Evolutionary conservation across 2,888 invertebrate genomes (phyloP).

Genomic region (Blomia tropicalis): DNA sequence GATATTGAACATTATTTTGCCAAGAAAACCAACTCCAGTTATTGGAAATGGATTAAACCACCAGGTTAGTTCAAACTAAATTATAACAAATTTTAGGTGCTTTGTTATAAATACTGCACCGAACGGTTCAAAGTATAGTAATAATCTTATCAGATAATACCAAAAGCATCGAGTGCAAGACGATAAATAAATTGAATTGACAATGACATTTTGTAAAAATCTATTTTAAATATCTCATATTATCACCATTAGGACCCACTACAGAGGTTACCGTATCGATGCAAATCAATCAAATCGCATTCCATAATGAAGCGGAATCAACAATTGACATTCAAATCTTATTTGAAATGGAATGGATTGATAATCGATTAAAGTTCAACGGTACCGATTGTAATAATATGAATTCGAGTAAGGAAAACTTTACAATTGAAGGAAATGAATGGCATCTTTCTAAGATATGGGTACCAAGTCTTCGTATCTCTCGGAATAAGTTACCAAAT

Average conservation of each 20-base stretch:
- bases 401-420: not conserved
- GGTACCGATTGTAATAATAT: not conserved
- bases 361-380: not conserved
- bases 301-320: slow-evolving; percentile 14
- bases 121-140: too few relatives aligned
- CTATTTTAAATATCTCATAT: not conserved
- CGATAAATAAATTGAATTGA: not conserved
- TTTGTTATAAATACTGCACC: too few relatives aligned
- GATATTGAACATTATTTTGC: not conserved
- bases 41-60: slow-evolving; percentile 8
- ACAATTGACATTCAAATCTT: slow-evolving; percentile 5
- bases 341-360: slow-evolving; percentile 15
- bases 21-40: not conserved
- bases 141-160: too few relatives aligned
- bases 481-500: slow-evolving; percentile 41
- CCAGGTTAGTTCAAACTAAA: not conserved
- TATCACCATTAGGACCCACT: not conserved
- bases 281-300: slow-evolving; percentile 15
- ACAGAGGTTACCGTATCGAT: slow-evolving; percentile 1
- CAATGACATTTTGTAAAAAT: not conserved
- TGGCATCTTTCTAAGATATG: slow-evolving; percentile 28
- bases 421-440: slow-evolving; percentile 48
- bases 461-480: slow-evolving; percentile 27
- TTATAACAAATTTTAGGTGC: not conserved
- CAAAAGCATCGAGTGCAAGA: not conserved